These are phyloP conservation scores for Platycheirus albimanus DNA, from an alignment of 2,888 invertebrate genomes.

Conservation along the genomic window DNA sequence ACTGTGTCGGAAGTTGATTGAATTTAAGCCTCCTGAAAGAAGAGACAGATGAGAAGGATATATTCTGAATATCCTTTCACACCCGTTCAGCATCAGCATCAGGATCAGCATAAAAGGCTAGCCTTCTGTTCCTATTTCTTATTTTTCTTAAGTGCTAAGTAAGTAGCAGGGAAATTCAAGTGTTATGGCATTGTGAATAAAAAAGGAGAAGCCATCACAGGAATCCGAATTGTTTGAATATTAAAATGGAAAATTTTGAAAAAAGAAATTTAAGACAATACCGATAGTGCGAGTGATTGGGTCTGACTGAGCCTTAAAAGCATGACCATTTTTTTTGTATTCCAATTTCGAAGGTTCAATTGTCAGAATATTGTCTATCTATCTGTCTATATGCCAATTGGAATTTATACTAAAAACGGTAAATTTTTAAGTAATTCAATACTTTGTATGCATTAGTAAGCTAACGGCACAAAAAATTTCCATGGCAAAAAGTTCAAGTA, in stretches of 20 bases:
- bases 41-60: constrained; percentile 36
- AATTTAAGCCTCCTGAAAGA: constrained; percentile 43
- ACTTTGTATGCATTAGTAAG: constrained; percentile 20
- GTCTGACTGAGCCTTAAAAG: constrained; percentile 15
- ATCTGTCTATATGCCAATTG: not conserved
- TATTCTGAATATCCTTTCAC: not conserved
- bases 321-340: not conserved
- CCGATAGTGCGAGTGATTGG: too few species aligned
- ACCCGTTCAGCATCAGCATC: not conserved
- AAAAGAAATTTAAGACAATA: constrained; percentile 6
- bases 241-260: constrained; percentile 31
- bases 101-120: constrained; percentile 52
- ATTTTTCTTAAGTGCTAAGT: constrained; percentile 52
- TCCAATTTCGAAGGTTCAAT: constrained; percentile 5
- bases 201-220: constrained; percentile 8
- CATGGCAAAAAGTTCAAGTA: constrained; percentile 30
- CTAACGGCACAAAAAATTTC: not conserved
- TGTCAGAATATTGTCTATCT: constrained; percentile 3
- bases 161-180: constrained; percentile 48
- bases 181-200: constrained; percentile 39
- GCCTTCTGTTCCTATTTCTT: constrained; percentile 23
- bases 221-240: constrained; percentile 46
- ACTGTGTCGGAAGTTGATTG: constrained; percentile 68
- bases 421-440: constrained; percentile 25
- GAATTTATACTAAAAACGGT: constrained; percentile 6